Evolutionary conservation across 2,888 invertebrate genomes (phyloP), one percentile per base, ranked within the genome.

Genomic region (Microchrysa polita): DNA sequence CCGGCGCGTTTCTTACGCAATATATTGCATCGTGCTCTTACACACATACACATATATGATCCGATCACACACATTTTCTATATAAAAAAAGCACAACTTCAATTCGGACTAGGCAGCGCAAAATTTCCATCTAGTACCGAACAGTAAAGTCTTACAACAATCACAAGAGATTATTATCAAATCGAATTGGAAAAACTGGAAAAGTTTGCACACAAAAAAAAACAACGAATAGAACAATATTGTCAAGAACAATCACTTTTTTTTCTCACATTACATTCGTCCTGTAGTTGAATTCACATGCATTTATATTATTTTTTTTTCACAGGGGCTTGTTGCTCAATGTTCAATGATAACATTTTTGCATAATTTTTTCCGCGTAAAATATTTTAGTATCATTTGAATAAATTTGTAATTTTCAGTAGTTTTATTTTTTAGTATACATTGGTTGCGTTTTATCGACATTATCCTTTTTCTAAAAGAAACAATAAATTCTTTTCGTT

Each of bases 221-320:
- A 69, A 65, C 48, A 52, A 71, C 57, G 18, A 65, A 57, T 53
- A 59, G 60, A 67, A 75, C 7, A 34, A 34, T 75, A 75, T 75
- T 75, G 75, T 75, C 75, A 75, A n/a, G n/a, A n/a, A 74, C 73
- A 75, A 75, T 75, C 75, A 75, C 75, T 75, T 75, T 60, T n/a
- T n/a, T n/a, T n/a, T n/a, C n/a, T 48, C 55, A 40, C 23, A 67
- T 63, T 60, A 67, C 57, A 67, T 60, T 61, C 71, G 53, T 73
- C 57, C 69, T 69, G 69, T 69, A 74, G 53, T 71, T 63, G 22
- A 10, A n/a, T 48, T 48, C 48, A n/a, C 16, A 16, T 18, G n/a
- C n/a, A n/a, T n/a, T n/a, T n/a, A n/a, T 53, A 16, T 53, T 53
- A 53, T 5, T 53, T 14, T 53, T 20, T 16, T 18, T 55, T 55